A percentile compares a stretch with the other conserved stretches of the same genome.
These are phyloP conservation scores for Helleia helle DNA, from an alignment of 2,888 invertebrate genomes.

Conservation along the genomic window DNA sequence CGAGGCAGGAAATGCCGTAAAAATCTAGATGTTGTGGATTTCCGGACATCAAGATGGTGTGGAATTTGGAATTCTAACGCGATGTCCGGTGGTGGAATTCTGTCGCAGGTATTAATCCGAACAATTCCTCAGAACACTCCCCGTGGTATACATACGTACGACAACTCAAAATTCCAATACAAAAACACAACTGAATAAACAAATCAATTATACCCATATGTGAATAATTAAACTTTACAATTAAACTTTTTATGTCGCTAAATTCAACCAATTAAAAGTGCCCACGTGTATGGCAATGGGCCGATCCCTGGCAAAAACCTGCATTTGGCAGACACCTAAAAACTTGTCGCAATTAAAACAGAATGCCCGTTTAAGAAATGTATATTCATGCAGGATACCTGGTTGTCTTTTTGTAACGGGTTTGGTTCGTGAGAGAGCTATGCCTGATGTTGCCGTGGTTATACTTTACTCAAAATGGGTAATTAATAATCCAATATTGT, in stretches of 20 bases:
- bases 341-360: constrained; percentile 39
- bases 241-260: neutral
- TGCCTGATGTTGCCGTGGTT: neutral
- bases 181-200: neutral
- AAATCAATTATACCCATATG: neutral
- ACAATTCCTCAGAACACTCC: no score
- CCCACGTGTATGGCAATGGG: neutral
- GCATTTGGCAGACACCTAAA: constrained; percentile 28
- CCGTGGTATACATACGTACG: no score
- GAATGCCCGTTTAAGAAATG: constrained; percentile 31
- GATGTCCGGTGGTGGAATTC: no score
- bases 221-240: neutral
- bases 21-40: no score
- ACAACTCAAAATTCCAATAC: no score
- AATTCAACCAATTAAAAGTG: constrained; percentile 8
- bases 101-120: no score
- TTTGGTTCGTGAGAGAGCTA: constrained; percentile 23
- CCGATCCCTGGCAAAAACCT: constrained; percentile 5
- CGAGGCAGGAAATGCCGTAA: no score
- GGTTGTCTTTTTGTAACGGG: constrained; percentile 32
- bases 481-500: no score
- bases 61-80: no score
- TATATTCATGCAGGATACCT: constrained; percentile 33
- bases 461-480: no score
- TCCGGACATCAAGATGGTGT: no score